Conservation (phyloP, 1,140 invertebrate genomes). For the Druon quercuslanigerum region DNA sequence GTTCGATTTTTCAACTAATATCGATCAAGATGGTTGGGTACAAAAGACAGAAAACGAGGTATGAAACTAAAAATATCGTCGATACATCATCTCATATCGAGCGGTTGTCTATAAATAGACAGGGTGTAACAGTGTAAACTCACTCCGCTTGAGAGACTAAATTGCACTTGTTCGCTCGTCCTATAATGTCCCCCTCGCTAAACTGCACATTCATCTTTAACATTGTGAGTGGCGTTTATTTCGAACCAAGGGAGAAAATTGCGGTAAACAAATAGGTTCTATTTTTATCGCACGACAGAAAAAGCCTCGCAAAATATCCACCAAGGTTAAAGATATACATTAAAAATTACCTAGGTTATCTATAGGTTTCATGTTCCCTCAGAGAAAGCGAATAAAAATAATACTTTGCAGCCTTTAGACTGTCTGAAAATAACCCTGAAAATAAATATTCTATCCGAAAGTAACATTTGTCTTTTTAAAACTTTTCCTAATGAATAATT, state of each 20-base stretch:
- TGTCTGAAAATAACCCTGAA: neutral
- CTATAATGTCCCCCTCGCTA: constrained; percentile 6
- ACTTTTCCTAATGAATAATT: too few species aligned
- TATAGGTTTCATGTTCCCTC: neutral
- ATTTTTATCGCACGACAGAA: constrained; percentile 23
- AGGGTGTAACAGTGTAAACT: constrained; percentile 48
- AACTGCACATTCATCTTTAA: constrained; percentile 20
- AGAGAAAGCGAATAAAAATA: neutral
- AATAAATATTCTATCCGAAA: neutral
- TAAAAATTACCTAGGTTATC: constrained; percentile 14
- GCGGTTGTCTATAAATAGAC: constrained; percentile 72
- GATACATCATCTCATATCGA: constrained; percentile 75
- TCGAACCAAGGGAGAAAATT: constrained; percentile 18
- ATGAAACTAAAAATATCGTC: constrained; percentile 67
- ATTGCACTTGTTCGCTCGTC: constrained; percentile 28
- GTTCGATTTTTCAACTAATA: neutral
- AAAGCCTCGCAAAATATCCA: constrained; percentile 3
- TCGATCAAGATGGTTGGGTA: constrained; percentile 8
- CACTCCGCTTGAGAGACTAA: constrained; percentile 29
- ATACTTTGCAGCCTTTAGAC: neutral
- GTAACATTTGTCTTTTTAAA: too few species aligned
- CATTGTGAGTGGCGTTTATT: constrained; percentile 20
- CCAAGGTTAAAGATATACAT: constrained; percentile 17
- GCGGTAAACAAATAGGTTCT: constrained; percentile 19
- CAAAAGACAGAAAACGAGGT: neutral